phyloP scores from a whole-genome alignment of 30 jellyfish, hydroid and myxozoan species.

The Aurelia sp. region DNA sequence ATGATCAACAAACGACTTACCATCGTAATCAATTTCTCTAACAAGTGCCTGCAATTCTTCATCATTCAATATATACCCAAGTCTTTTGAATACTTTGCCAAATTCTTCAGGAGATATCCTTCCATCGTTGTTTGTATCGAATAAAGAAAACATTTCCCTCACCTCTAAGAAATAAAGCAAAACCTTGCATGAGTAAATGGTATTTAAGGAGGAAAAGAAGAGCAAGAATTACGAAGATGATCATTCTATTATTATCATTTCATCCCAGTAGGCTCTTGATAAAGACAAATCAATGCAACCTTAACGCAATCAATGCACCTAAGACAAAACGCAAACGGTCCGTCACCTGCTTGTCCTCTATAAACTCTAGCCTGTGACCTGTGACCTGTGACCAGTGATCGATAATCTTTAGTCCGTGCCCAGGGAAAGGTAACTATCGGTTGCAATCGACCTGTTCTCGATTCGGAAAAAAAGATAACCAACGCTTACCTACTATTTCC shows the following conservation, averaged over 20 bases:
- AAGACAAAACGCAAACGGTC: no score
- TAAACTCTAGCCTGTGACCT: no score
- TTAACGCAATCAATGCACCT: no score
- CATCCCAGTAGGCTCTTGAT: no score
- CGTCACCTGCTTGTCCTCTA: no score
- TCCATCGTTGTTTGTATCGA: constrained; percentile 66
- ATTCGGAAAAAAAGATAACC: no score
- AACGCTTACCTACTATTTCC: constrained; percentile 27
- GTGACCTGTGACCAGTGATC: no score
- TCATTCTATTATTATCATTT: no score
- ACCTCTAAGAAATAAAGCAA: constrained; percentile 15
- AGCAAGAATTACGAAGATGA: no score
- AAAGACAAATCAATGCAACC: no score
- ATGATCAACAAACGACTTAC: neutral
- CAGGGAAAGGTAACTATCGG: neutral
- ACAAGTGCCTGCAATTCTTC: constrained; percentile 30
- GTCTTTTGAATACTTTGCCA: constrained; percentile 37
- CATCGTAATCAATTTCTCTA: constrained; percentile 35
- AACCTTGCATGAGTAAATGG: neutral
- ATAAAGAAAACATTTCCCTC: constrained; percentile 52
- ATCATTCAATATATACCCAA: constrained; percentile 10
- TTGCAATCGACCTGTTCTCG: neutral
- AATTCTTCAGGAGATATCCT: constrained; percentile 32
- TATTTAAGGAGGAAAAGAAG: no score
- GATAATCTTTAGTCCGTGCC: neutral